Conservation (phyloP, 2,797 vertebrate species). For the Buceros bicornis region DNA sequence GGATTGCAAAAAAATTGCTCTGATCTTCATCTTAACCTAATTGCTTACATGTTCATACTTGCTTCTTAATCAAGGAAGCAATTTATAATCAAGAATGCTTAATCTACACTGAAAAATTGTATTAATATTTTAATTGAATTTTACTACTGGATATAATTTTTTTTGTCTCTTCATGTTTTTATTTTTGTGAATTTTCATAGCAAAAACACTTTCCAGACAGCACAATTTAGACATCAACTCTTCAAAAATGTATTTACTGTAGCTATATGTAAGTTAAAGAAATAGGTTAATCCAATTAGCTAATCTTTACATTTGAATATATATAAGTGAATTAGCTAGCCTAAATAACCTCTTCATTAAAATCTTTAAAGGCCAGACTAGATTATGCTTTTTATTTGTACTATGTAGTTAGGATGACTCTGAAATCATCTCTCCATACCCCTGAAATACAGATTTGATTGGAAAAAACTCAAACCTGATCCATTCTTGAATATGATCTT, state of each 20-base stretch:
- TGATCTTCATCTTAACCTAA: neutral
- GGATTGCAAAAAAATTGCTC: neutral
- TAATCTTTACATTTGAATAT: neutral
- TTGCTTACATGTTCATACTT: neutral
- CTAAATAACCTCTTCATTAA: neutral
- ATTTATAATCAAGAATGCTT: neutral
- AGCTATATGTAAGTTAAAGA: neutral
- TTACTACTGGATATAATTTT: neutral
- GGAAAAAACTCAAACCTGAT: neutral
- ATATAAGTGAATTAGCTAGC: neutral
- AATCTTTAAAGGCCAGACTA: neutral
- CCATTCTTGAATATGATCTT: neutral
- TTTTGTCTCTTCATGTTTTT: neutral
- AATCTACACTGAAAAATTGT: neutral
- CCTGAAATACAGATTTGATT: neutral
- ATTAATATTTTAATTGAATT: neutral
- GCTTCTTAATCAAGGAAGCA: neutral
- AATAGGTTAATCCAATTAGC: neutral
- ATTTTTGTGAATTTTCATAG: neutral
- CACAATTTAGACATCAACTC: neutral
- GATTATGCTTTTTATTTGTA: neutral
- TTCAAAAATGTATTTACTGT: neutral
- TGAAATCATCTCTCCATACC: neutral
- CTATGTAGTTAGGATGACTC: neutral
- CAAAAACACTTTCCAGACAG: neutral